Conservation (phyloP, 2,113 vertebrate species). For the Actenoides hombroni region DNA sequence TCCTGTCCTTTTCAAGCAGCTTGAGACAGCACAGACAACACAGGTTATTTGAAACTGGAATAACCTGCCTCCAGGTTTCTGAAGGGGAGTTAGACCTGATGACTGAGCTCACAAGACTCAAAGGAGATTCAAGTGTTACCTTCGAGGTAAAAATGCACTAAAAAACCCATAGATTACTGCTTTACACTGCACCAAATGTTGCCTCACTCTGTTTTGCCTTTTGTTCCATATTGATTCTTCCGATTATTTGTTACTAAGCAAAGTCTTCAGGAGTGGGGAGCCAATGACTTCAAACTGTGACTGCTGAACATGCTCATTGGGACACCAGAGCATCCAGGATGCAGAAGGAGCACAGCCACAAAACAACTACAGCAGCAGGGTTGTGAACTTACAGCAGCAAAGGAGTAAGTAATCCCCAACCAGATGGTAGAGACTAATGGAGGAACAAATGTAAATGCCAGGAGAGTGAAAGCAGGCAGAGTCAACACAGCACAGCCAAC, state of each 20-base stretch:
- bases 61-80: background rate
- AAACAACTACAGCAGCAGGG: background rate
- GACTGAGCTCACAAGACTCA: background rate
- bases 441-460: slow-evolving; percentile 81
- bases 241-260: background rate
- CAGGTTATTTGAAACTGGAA: background rate
- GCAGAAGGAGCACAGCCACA: background rate
- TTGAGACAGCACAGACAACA: background rate
- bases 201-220: background rate
- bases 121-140: background rate
- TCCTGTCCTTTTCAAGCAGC: background rate
- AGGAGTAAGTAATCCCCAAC: slow-evolving; percentile 83
- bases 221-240: background rate
- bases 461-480: slow-evolving; percentile 78
- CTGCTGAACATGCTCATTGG: background rate
- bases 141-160: background rate
- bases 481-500: slow-evolving; percentile 74
- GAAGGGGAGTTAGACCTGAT: background rate
- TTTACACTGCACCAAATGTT: background rate
- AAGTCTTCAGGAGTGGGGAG: background rate
- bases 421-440: slow-evolving; percentile 78
- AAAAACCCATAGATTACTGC: background rate
- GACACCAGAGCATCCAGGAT: background rate
- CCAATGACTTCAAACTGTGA: background rate
- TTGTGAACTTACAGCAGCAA: slow-evolving; percentile 76